Conservation (phyloP, 1,140 invertebrate genomes). For the Leguminivora glycinivorella region DNA sequence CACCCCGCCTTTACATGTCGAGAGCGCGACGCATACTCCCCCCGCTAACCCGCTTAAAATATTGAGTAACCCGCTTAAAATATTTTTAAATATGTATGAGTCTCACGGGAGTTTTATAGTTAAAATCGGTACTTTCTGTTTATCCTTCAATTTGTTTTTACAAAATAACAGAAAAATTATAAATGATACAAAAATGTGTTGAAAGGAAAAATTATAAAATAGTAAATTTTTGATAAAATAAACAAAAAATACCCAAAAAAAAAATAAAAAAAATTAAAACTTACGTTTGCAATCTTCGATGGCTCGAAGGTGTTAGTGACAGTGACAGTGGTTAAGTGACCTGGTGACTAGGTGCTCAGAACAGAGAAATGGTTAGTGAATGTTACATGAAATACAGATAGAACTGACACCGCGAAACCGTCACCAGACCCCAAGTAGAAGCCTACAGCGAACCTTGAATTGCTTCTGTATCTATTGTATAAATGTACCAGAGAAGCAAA, state of each 20-base stretch:
- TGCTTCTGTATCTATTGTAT: background rate
- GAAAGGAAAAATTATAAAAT: background rate
- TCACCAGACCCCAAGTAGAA: background rate
- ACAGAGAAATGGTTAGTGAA: conserved; percentile 17
- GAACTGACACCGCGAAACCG: conserved; percentile 4
- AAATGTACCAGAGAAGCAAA: background rate
- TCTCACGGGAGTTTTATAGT: too few relatives aligned
- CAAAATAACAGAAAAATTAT: too few relatives aligned
- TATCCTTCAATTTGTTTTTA: too few relatives aligned
- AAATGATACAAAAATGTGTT: background rate
- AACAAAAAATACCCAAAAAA: background rate
- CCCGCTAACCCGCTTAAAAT: too few relatives aligned
- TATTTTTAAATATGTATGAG: too few relatives aligned
- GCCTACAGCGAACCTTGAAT: background rate
- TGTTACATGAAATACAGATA: conserved; percentile 7
- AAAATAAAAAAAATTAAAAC: background rate
- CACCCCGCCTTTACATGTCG: too few relatives aligned
- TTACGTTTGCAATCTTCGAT: background rate
- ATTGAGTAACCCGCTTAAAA: too few relatives aligned
- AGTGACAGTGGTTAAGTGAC: conserved; percentile 3
- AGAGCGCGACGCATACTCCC: too few relatives aligned
- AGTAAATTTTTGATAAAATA: background rate
- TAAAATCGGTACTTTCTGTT: too few relatives aligned
- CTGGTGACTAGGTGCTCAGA: conserved; percentile 20
- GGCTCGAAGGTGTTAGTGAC: background rate